A percentile compares a stretch with the other conserved stretches of the same genome.
These are phyloP conservation scores for Patella pellucida DNA, from an alignment of 2,888 invertebrate genomes.

Conservation along the genomic window DNA sequence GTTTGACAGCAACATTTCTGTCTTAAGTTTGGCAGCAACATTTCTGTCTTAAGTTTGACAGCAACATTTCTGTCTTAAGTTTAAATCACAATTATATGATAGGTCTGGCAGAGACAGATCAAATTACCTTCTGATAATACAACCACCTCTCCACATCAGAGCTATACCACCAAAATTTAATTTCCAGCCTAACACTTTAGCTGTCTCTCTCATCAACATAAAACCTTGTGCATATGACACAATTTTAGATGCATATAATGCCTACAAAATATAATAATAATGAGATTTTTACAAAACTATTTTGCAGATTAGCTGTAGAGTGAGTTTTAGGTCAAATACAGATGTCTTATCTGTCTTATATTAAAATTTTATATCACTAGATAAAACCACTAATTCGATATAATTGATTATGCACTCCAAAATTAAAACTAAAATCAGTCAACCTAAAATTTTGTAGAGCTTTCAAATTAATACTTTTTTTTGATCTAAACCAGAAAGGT, in stretches of 20 bases:
- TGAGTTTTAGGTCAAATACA: too few relatives aligned
- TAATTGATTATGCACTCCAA: too few relatives aligned
- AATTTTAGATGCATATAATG: constrained; percentile 96
- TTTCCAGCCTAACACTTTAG: constrained; percentile 91
- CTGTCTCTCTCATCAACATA: constrained; percentile 94
- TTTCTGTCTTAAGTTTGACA: not conserved
- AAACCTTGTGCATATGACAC: constrained; percentile 96
- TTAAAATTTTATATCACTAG: too few relatives aligned
- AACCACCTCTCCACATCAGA: constrained; percentile 99
- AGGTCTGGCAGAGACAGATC: not conserved
- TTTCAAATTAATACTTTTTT: too few relatives aligned
- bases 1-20: not conserved
- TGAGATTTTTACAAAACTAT: too few relatives aligned
- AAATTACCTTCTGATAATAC: constrained; percentile 89
- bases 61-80: not conserved
- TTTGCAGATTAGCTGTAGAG: too few relatives aligned
- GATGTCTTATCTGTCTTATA: too few relatives aligned
- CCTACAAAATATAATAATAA: constrained; percentile 73
- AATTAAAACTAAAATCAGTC: too few relatives aligned
- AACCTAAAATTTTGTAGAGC: too few relatives aligned
- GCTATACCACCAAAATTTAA: constrained; percentile 98
- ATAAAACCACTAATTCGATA: too few relatives aligned
- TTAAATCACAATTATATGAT: not conserved
- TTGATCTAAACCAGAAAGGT: not conserved
- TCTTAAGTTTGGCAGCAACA: not conserved